Base-by-base conservation (phyloP, 1,140 invertebrate genomes). In the Drosophila auraria region DNA sequence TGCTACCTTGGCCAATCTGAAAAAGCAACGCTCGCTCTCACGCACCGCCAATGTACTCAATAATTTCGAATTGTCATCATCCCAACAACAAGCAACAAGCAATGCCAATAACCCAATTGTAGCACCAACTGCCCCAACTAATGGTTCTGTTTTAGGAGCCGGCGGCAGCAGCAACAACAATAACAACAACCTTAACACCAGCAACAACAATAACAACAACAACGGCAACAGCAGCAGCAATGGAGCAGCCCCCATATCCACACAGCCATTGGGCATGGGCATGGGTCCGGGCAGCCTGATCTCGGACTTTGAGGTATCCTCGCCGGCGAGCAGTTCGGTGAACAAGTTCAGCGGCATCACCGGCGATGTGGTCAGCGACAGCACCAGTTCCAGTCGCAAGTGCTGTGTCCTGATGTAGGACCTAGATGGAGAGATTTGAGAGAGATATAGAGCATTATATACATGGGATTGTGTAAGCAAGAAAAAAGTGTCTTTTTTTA, bases 1-100 rank as follows among this genome's bases (percentile, higher is more conserved):
- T 30, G 90, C 92, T 82, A 98, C 97, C 27, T 94, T 98, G 71
- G 96, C 97, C 38, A 97, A 98, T 93, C 94, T 98, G 89, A 98
- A 98, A 94, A 98, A 98, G 90, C 97, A 98, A 92, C 94, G 97
- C 69, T 95, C 97, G 12, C 96, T 97, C 78, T 97, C 96, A 83
- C 94, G 97, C 74, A 96, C 96, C 58, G 96, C 65, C 95, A 95
- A 84, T 81, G 84, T 89, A 50, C 82, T 89, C 66, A 89, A 74
- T 75, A 92, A 84, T 87, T 86, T 90, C 42, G 82, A 90, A 68
- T 62, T 89, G 17, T 82, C 84, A 79, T 73, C 78, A 42, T 61
- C 75, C 75, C 84, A 86, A 40, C 54, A 57, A 40, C 54, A 57
- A 58, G 42, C 84, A 44, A 58, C 80, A 49, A 58, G 77, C 66